These are phyloP conservation scores for Leptothorax acervorum DNA, from an alignment of 2,888 invertebrate species.

Conservation along the genomic window DNA sequence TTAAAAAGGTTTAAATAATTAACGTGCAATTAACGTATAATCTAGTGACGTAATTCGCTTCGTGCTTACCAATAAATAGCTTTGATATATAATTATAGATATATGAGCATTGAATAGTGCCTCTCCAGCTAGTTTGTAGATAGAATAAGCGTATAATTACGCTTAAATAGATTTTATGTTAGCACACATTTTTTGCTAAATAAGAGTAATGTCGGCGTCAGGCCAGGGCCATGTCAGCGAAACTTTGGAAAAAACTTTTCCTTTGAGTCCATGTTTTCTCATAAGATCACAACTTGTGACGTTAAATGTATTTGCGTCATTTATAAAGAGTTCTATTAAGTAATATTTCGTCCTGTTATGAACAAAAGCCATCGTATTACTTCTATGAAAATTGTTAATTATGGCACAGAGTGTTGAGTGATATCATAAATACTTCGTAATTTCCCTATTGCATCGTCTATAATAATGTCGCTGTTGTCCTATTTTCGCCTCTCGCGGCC, in stretches of 20 bases:
- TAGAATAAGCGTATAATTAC: conserved; percentile 48
- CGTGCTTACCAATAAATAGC: conserved; percentile 14
- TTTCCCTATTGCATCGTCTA: background rate
- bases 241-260: background rate
- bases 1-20: conserved; percentile 14
- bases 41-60: background rate
- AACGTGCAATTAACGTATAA: conserved; percentile 3
- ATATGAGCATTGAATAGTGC: conserved; percentile 62
- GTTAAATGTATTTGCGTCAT: conserved; percentile 9
- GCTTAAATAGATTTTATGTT: conserved; percentile 1
- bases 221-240: background rate
- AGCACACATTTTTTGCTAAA: conserved; percentile 18
- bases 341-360: background rate
- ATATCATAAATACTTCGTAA: conserved; percentile 1
- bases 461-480: conserved; percentile 5
- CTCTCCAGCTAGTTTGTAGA: conserved; percentile 51
- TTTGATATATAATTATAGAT: background rate
- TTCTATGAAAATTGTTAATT: conserved; percentile 8
- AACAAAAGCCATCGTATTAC: background rate
- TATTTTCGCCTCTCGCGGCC: conserved; percentile 19
- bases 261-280: background rate
- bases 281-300: background rate
- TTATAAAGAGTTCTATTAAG: background rate
- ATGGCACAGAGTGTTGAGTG: background rate
- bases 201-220: conserved; percentile 21